Evolutionary conservation across 2,888 invertebrate genomes (phyloP).

Genomic region (Tolmerus cingulatus): DNA sequence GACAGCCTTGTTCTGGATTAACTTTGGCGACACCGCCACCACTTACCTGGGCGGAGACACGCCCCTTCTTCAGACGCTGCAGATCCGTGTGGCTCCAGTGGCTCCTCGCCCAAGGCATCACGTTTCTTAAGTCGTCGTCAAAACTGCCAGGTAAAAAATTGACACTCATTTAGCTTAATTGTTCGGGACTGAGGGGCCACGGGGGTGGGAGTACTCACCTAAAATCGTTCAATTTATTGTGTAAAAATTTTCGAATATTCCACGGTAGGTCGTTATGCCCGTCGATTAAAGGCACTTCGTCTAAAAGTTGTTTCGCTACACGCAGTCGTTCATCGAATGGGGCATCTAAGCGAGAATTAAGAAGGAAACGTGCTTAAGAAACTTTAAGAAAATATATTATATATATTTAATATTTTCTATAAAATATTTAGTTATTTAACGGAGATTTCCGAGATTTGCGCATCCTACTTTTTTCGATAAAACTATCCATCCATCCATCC

Average conservation of each 20-base stretch:
- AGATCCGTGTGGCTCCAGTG: constrained; percentile 85
- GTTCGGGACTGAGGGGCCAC: background rate
- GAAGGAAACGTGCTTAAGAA: no score
- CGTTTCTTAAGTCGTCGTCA: constrained; percentile 72
- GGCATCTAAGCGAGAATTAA: constrained; percentile 65
- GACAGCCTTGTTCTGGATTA: background rate
- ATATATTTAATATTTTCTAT: no score
- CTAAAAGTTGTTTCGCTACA: constrained; percentile 75
- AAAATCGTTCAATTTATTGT: constrained; percentile 86
- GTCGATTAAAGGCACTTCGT: constrained; percentile 81
- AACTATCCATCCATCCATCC: no score
- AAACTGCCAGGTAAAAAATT: constrained; percentile 63
- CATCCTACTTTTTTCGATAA: no score
- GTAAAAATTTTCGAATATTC: constrained; percentile 90
- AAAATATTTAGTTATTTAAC: no score
- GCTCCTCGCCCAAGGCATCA: constrained; percentile 75
- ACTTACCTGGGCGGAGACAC: constrained; percentile 79
- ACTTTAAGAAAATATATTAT: no score
- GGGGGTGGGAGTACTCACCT: constrained; percentile 63
- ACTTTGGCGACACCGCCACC: background rate
- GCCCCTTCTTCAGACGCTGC: constrained; percentile 74
- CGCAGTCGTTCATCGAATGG: constrained; percentile 79
- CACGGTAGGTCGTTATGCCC: constrained; percentile 92
- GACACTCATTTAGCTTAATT: background rate
- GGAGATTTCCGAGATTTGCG: background rate